phyloP scores from a whole-genome alignment of 2,113 vertebrate genomes.

The Scomber colias region DNA sequence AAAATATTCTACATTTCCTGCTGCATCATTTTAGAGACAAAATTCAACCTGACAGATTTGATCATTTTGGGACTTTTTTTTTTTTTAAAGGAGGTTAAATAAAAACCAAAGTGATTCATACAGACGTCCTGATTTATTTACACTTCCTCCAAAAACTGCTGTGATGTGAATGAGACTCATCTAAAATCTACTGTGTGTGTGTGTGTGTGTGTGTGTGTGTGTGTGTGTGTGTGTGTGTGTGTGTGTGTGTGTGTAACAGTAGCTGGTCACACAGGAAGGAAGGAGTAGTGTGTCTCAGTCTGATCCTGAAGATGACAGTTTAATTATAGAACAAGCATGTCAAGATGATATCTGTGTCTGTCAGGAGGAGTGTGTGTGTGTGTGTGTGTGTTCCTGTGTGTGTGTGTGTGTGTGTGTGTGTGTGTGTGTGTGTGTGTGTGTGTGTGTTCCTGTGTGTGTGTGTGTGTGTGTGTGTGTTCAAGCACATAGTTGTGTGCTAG shows the following conservation, averaged over 20 bases:
- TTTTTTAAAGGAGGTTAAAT: no score
- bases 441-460: no score
- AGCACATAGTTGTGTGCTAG: no score
- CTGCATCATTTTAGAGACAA: no score
- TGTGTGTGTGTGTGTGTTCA: no score
- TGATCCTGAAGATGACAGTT: constrained; percentile 40
- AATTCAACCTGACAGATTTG: no score
- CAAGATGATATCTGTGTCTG: constrained; percentile 25
- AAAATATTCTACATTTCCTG: no score
- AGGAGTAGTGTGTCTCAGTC: constrained; percentile 16
- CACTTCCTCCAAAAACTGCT: no score
- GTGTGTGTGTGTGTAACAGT: constrained; percentile 30
- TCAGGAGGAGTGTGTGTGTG: neutral
- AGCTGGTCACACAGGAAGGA: constrained; percentile 26
- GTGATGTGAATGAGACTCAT: neutral
- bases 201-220: no score
- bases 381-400: constrained; percentile 13
- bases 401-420: constrained; percentile 3
- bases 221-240: constrained; percentile 17
- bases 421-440: neutral
- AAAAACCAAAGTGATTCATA: no score
- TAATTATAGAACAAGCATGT: constrained; percentile 54
- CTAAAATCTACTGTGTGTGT: neutral
- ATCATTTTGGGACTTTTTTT: no score
- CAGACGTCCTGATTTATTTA: no score